phyloP scores from a whole-genome alignment of 2,113 vertebrate genomes.

The Limanda limanda region DNA sequence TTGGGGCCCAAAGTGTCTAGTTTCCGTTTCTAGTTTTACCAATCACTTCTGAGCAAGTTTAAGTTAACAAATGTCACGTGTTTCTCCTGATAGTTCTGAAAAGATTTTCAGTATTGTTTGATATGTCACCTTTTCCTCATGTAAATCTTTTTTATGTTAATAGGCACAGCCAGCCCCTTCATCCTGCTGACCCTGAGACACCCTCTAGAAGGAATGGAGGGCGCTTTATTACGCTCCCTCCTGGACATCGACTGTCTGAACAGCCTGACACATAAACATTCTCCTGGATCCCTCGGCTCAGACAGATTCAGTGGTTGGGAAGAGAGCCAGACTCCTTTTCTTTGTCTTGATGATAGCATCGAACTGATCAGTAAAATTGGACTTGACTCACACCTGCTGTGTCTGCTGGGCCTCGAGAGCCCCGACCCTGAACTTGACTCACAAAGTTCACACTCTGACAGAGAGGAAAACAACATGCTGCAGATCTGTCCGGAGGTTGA shows the following conservation, averaged over 20 bases:
- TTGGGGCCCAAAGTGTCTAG: too few relatives aligned
- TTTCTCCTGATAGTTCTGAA: too few relatives aligned
- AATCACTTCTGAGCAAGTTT: too few relatives aligned
- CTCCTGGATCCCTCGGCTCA: rapidly evolving
- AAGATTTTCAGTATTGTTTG: neutral
- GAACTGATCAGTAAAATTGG: constrained; percentile 62
- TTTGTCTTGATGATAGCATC: constrained; percentile 67
- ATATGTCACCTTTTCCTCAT: neutral
- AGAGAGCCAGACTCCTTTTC: constrained; percentile 22
- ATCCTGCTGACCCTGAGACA: constrained; percentile 71
- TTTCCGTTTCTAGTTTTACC: too few relatives aligned
- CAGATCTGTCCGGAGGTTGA: constrained; percentile 8
- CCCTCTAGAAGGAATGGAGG: constrained; percentile 67
- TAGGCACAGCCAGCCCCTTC: constrained; percentile 72
- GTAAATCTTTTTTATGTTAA: constrained; percentile 6
- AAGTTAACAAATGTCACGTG: too few relatives aligned
- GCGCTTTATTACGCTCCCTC: constrained; percentile 72
- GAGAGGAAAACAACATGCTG: neutral
- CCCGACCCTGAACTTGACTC: neutral
- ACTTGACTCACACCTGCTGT: constrained; percentile 66
- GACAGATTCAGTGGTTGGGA: neutral
- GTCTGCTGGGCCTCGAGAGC: constrained; percentile 43
- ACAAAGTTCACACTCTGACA: constrained; percentile 11
- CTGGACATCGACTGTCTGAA: constrained; percentile 76
- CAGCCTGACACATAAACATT: constrained; percentile 5